A percentile compares a stretch with the other conserved stretches of the same genome.
phyloP scores from a whole-genome alignment of 2,888 invertebrate species.

The Boloria selene region DNA sequence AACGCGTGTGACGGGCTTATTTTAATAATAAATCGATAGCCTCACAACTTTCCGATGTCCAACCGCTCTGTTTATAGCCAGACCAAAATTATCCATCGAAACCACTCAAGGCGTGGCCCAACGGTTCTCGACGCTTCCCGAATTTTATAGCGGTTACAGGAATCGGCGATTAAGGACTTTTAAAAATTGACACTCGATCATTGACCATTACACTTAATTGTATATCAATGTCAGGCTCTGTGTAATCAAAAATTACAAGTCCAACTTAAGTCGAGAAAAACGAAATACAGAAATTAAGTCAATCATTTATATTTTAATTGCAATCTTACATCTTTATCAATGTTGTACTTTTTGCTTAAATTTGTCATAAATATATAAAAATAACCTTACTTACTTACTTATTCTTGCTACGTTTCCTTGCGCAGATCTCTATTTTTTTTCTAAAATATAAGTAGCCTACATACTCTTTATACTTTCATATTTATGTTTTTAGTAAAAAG shows the following conservation, averaged over 20 bases:
- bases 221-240: conserved; percentile 37
- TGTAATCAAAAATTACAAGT: conserved; percentile 27
- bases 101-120: conserved; percentile 66
- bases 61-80: conserved; percentile 59
- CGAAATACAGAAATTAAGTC: conserved; percentile 8
- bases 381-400: too few relatives aligned
- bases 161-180: conserved; percentile 64
- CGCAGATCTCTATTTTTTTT: too few relatives aligned
- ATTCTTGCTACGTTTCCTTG: too few relatives aligned
- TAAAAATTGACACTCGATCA: conserved; percentile 56
- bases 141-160: conserved; percentile 69
- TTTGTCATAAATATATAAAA: too few relatives aligned
- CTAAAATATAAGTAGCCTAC: too few relatives aligned
- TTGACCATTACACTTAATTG: conserved; percentile 48
- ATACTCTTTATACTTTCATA: too few relatives aligned
- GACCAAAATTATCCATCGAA: conserved; percentile 73
- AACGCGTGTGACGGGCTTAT: conserved; percentile 70
- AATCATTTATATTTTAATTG: conserved; percentile 6
- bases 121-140: conserved; percentile 64
- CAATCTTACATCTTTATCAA: neutral
- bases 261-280: conserved; percentile 10
- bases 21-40: conserved; percentile 79
- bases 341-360: too few relatives aligned
- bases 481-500: too few relatives aligned
- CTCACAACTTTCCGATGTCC: conserved; percentile 57